Evolutionary conservation across 2,797 vertebrate species (phyloP), one percentile per base, ranked within the genome.

Genomic region (Percopsis omiscomaycus): DNA sequence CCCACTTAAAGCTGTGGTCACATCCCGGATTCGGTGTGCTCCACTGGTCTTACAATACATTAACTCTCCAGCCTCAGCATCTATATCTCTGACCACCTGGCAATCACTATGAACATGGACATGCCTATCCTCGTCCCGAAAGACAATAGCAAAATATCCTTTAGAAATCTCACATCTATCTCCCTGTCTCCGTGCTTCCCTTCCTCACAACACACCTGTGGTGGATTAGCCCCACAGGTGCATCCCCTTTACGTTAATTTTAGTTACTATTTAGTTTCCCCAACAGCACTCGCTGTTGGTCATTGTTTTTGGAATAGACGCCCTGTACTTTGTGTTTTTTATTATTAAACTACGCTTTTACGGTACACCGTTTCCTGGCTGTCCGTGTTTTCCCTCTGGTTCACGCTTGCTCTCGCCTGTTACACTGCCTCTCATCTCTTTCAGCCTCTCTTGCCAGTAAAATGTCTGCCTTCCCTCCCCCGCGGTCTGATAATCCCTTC

Each of bases 11-110:
- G 16, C 6, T 5, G 32, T 42, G 60, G 49, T 3, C 60, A 62
- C 29, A 61, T 16, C 48, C n/a, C 51, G 2, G 60, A 62, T n/a
- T 16, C 53, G 30, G 29, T 44, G n/a, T 52, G 49, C 32, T 62
- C 59, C 47, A 61, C 59, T 30, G 13, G 47, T 3, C 5, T 30
- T 14, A 52, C 2, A 2, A 52, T 62, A 2, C 14, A 52, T 4
- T n/a, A 62, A 4, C 6, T 52, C 14, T 62, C 60, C n/a, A 52
- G 48, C 32, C 3, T 29, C 13, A n/a, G 55, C 61, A 16, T 63
- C 32, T 54, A 4, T 6, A 55, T 54, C 37, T 63, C 51, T 9
- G 51, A 63, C 22, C 37, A 63, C 12, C 32, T 63, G 16, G 50
- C 61, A 1, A 54, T 54, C 15, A 46, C 16, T 12, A 37, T 37